Evolutionary conservation across 2,888 invertebrate genomes (phyloP), one percentile per base, ranked within the genome.

Genomic region (Theodoxus fluviatilis): DNA sequence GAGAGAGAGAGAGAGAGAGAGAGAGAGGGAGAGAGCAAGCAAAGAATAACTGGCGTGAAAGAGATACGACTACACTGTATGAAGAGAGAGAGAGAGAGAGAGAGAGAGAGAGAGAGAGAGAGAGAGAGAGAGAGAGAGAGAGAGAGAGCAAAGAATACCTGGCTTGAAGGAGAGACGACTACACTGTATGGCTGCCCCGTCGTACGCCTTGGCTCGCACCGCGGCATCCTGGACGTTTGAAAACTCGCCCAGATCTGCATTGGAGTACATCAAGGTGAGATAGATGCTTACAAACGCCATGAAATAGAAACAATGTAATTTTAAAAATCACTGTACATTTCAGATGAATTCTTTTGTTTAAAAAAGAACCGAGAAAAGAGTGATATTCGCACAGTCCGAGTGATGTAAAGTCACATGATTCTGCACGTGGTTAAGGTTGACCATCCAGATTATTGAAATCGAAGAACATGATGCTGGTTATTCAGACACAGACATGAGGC

Each of bases 161-260:
- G 96, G 95, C 86, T 93, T 96, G 89, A 94, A 94, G 78, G 94
- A 93, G 0, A 97, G 96, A 28, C 96, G 94, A 52, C 77, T 79
- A 68, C 84, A 84, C 66, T 80, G 74, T 7, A 84, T 75, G 40
- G 77, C 78, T 7, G 76, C 74, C 1, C 80, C 80, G 1, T 73
- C 73, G 61, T 74, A 79, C 0, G 75, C 80, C n/a, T 66, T 73
- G 18, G 76, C 80, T n/a, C 63, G 68, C 15, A 82, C 80, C 0
- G 78, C 72, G 9, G 80, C 79, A n/a, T 81, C 74, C 0, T 59
- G 67, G 0, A 80, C 78, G 43, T 81, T 82, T 12, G 81, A 76
- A 68, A 84, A 84, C 28, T 81, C 80, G 33, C 78, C 77, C 55
- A 84, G 66, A 71, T 72, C 81, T 83, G 74, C 3, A 69, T 73